Evolutionary conservation across 2,113 vertebrate species (phyloP).

Genomic region (Tor tambroides): DNA sequence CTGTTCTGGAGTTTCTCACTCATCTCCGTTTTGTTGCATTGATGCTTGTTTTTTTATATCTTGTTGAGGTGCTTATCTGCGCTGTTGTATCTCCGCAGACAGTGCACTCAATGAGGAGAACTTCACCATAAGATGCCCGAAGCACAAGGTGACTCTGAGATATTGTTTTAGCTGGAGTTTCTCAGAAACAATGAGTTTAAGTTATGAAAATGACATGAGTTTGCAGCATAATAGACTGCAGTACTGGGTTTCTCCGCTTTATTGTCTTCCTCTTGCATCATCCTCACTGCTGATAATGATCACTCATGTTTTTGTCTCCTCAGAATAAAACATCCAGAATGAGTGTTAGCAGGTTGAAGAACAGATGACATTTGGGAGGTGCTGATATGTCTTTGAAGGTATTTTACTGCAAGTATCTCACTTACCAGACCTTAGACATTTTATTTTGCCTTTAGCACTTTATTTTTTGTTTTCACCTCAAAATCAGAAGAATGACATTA

Average conservation of each 20-base stretch:
- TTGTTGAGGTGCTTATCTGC: neutral
- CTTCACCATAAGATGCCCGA: conserved; percentile 75
- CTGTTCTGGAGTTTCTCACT: neutral
- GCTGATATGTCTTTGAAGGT: conserved; percentile 55
- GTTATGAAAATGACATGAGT: neutral
- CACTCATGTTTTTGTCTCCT: neutral
- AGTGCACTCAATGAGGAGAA: conserved; percentile 76
- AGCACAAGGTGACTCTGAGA: conserved; percentile 72
- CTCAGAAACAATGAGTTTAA: neutral
- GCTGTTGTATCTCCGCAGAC: conserved; percentile 59
- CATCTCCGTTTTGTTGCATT: neutral
- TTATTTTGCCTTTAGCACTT: neutral
- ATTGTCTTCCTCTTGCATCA: neutral
- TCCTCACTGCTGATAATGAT: neutral
- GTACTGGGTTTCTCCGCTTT: neutral
- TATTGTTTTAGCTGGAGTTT: neutral
- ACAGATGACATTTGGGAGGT: conserved; percentile 67
- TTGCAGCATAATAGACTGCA: conserved; percentile 10
- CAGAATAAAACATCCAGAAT: conserved; percentile 70
- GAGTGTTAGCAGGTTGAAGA: conserved; percentile 54
- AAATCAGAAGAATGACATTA: neutral
- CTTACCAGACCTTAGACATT: neutral
- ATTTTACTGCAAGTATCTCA: neutral
- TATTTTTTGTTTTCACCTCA: neutral
- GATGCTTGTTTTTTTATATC: neutral